Conservation (phyloP, 2,797 vertebrate species). For the Arctocebus calabarensis region DNA sequence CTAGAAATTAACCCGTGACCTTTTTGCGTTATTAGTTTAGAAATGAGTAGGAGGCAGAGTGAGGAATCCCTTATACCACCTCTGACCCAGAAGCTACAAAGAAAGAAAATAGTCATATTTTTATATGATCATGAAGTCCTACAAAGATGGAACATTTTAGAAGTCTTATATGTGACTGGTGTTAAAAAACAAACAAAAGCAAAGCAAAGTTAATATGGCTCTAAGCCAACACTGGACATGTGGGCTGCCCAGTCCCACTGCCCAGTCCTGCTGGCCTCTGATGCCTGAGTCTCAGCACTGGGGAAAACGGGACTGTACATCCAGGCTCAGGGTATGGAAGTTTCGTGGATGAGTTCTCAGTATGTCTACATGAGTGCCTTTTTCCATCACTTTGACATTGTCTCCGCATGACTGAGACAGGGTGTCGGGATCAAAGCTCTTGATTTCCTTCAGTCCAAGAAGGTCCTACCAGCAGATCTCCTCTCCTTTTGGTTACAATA, state of each 20-base stretch:
- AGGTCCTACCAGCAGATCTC: neutral
- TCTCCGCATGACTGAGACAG: neutral
- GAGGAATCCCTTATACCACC: neutral
- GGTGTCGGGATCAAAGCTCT: neutral
- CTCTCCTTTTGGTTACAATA: neutral
- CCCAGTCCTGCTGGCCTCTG: neutral
- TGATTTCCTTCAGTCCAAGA: neutral
- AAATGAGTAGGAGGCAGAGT: conserved; percentile 12
- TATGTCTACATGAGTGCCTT: neutral
- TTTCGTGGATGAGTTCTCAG: neutral
- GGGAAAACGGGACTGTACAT: neutral
- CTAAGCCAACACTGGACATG: neutral
- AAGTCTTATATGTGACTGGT: neutral
- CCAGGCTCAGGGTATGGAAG: neutral
- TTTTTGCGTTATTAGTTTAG: conserved; percentile 7
- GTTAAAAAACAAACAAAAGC: neutral
- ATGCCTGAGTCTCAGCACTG: neutral
- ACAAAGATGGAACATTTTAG: neutral
- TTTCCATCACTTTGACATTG: neutral
- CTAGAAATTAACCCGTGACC: conserved; percentile 22
- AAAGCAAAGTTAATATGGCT: neutral
- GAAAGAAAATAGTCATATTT: neutral
- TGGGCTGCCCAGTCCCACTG: neutral
- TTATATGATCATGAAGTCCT: neutral
- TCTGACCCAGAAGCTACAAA: neutral